These are phyloP conservation scores for Menidia menidia DNA, from an alignment of 2,797 vertebrate genomes.

Conservation along the genomic window DNA sequence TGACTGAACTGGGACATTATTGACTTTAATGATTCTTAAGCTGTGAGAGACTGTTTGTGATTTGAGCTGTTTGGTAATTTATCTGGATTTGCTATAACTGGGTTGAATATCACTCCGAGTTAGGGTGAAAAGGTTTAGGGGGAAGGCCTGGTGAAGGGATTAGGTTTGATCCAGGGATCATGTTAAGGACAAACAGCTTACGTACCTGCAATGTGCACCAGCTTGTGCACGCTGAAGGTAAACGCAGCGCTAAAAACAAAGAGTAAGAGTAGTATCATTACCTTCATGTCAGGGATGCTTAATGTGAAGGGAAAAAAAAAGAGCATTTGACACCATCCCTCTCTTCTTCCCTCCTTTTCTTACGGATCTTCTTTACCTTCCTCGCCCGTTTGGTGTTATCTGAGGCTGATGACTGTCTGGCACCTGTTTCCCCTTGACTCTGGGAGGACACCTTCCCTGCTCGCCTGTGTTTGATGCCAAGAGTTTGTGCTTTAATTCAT, in stretches of 20 bases:
- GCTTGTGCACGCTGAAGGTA: slow-evolving; percentile 47
- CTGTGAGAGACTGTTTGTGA: slow-evolving; percentile 18
- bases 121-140: slow-evolving; percentile 48
- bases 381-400: slow-evolving; percentile 56
- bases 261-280: slow-evolving; percentile 70
- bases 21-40: slow-evolving; percentile 52
- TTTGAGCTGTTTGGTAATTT: slow-evolving; percentile 40
- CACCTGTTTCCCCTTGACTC: slow-evolving; percentile 56
- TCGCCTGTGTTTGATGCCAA: slow-evolving; percentile 37
- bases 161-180: slow-evolving; percentile 54
- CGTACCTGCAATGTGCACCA: slow-evolving; percentile 29
- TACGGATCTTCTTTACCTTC: slow-evolving; percentile 72
- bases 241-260: slow-evolving; percentile 62
- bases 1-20: slow-evolving; percentile 53
- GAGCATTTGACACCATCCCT: slow-evolving; percentile 73
- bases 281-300: slow-evolving; percentile 70
- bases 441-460: slow-evolving; percentile 38
- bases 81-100: slow-evolving; percentile 34
- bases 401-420: slow-evolving; percentile 64
- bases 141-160: slow-evolving; percentile 49
- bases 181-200: slow-evolving; percentile 59
- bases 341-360: slow-evolving; percentile 68
- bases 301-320: slow-evolving; percentile 65
- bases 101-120: slow-evolving; percentile 27
- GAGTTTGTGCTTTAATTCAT: slow-evolving; percentile 60